A percentile compares a stretch with the other conserved stretches of the same genome.
Conservation (phyloP, 2,113 vertebrate species). For the Rhegmatorhina hoffmannsi region DNA sequence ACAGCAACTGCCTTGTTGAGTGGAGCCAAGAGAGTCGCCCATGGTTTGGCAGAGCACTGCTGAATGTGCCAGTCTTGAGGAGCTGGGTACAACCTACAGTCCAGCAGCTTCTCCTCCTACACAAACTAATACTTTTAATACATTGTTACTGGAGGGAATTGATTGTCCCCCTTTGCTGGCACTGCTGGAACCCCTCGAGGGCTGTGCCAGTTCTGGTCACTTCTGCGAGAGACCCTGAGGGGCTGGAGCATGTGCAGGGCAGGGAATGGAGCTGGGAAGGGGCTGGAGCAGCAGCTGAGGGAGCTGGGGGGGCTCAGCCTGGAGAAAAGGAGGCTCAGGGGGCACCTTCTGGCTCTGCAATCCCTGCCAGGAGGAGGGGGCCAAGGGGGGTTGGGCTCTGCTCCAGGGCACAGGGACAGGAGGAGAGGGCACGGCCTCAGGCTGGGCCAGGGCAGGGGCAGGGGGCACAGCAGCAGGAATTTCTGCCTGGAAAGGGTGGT, state of each 20-base stretch:
- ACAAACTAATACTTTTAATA: background rate
- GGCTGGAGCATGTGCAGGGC: background rate
- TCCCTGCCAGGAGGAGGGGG: too few species aligned
- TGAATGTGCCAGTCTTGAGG: fast-evolving
- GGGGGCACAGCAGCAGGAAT: too few species aligned
- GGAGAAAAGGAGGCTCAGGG: background rate
- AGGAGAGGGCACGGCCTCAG: too few species aligned
- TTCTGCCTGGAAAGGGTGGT: background rate
- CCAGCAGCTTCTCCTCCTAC: background rate
- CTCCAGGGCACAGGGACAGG: too few species aligned
- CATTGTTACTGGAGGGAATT: background rate
- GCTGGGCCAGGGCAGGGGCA: too few species aligned
- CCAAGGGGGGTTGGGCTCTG: too few species aligned
- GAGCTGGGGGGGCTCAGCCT: background rate
- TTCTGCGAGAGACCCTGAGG: background rate
- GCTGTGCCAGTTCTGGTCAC: background rate
- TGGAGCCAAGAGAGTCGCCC: background rate
- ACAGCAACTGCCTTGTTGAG: background rate
- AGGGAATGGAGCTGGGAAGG: background rate
- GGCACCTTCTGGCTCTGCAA: background rate
- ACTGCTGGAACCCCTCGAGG: background rate
- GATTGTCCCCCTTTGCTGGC: background rate
- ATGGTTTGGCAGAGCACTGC: background rate
- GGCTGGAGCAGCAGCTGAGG: background rate
- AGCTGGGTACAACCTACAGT: background rate